Evolutionary conservation across 1,140 invertebrate genomes (phyloP).

Genomic region (Melitaea cinxia): DNA sequence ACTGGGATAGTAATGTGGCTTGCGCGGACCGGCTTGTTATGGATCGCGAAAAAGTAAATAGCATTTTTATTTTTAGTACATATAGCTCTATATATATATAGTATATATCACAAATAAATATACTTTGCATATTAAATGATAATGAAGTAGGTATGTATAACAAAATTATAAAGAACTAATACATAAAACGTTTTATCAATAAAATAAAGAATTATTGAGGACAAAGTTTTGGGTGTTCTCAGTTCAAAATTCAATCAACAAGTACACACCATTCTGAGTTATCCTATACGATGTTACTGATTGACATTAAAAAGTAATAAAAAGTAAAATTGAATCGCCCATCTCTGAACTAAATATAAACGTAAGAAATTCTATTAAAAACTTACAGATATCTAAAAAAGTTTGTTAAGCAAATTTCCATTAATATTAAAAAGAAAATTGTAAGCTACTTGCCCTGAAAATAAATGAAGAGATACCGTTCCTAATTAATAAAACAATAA

Average conservation of each 20-base stretch:
- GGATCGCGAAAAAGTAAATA: slow-evolving; percentile 16
- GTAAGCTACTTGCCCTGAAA: neutral
- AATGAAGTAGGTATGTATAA: too few species aligned
- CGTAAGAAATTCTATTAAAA: neutral
- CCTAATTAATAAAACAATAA: slow-evolving; percentile 21
- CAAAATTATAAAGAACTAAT: too few species aligned
- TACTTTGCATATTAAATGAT: too few species aligned
- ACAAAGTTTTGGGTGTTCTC: too few species aligned
- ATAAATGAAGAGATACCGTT: slow-evolving; percentile 6
- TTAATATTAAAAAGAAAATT: neutral
- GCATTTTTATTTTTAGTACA: neutral
- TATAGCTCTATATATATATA: neutral
- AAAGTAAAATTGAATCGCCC: too few species aligned
- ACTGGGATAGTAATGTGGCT: slow-evolving; percentile 47
- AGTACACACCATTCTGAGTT: too few species aligned
- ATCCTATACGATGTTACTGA: too few species aligned
- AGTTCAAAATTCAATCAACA: too few species aligned
- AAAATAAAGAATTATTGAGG: too few species aligned
- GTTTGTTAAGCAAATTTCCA: neutral
- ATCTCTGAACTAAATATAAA: neutral
- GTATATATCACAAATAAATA: neutral
- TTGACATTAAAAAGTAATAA: too few species aligned
- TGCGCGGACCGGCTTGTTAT: slow-evolving; percentile 14
- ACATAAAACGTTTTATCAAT: too few species aligned
- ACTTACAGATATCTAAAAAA: neutral